These are phyloP conservation scores for Arctopsyche grandis DNA, from an alignment of 1,140 invertebrate species.

Conservation along the genomic window DNA sequence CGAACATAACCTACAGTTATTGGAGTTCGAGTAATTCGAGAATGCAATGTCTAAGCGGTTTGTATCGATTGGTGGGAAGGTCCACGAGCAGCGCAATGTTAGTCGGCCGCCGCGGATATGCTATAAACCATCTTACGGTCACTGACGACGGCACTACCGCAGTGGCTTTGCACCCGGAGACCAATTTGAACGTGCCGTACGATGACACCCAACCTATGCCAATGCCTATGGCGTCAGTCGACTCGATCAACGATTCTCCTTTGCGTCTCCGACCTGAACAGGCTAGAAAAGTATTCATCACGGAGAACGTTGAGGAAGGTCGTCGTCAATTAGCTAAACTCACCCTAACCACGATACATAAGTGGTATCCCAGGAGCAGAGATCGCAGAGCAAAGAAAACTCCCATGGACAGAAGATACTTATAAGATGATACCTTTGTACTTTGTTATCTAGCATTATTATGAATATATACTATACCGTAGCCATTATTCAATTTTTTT, in stretches of 20 bases:
- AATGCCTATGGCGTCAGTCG: conserved; percentile 64
- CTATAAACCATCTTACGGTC: neutral
- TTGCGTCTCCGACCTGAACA: conserved; percentile 56
- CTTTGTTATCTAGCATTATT: neutral
- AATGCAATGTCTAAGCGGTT: neutral
- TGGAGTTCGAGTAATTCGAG: neutral
- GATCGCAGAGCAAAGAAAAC: conserved; percentile 75
- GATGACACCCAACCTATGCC: conserved; percentile 76
- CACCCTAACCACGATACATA: conserved; percentile 82
- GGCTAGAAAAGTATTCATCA: conserved; percentile 70
- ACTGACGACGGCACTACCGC: conserved; percentile 80
- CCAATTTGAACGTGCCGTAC: conserved; percentile 77
- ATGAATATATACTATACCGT: too few relatives aligned
- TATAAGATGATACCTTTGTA: conserved; percentile 66
- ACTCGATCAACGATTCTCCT: neutral
- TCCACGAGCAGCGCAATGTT: neutral
- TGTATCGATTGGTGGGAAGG: neutral
- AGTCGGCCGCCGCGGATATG: neutral
- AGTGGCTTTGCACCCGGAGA: conserved; percentile 88
- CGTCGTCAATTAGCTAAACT: conserved; percentile 77
- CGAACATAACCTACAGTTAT: neutral
- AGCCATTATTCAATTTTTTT: too few relatives aligned
- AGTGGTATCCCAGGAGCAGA: conserved; percentile 79
- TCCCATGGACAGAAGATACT: conserved; percentile 76
- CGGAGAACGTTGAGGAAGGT: conserved; percentile 61